Evolutionary conservation across 2,888 invertebrate species (phyloP).

Genomic region (Hetaerina titia): DNA sequence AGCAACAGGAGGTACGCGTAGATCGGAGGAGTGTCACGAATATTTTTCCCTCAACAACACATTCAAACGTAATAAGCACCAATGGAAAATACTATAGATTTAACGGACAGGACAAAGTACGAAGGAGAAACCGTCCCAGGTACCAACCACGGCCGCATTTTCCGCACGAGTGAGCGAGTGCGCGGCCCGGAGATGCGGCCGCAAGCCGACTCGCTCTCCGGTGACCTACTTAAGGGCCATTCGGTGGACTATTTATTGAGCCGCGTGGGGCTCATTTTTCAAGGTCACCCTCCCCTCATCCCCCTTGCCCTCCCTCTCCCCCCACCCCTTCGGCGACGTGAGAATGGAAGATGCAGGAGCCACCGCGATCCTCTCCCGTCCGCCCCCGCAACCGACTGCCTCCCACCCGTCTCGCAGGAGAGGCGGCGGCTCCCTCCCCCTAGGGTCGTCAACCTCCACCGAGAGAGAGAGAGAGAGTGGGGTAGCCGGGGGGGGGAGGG

Average conservation of each 20-base stretch:
- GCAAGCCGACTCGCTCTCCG: neutral
- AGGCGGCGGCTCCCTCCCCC: neutral
- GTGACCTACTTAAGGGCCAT: neutral
- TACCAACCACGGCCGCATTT: no score
- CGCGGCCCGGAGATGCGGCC: neutral
- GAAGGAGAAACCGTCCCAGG: no score
- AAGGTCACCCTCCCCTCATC: constrained; percentile 8
- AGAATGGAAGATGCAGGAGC: no score
- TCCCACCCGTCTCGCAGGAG: neutral
- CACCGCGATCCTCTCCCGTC: neutral
- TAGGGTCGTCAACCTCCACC: neutral
- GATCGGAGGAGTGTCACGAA: no score
- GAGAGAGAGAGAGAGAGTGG: neutral
- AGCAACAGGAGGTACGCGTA: no score
- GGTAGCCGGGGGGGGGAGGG: neutral
- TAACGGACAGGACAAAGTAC: no score
- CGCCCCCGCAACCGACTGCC: neutral
- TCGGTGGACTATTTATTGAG: neutral
- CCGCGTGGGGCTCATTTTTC: constrained; percentile 2
- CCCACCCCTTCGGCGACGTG: no score
- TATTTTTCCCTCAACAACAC: no score
- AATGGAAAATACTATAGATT: no score
- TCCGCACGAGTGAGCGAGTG: neutral
- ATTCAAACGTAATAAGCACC: no score
- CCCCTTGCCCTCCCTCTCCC: neutral